A percentile compares a stretch with the other conserved stretches of the same genome.
These are phyloP conservation scores for Malacoraja senta DNA, from an alignment of 2,797 vertebrate genomes.

Conservation along the genomic window DNA sequence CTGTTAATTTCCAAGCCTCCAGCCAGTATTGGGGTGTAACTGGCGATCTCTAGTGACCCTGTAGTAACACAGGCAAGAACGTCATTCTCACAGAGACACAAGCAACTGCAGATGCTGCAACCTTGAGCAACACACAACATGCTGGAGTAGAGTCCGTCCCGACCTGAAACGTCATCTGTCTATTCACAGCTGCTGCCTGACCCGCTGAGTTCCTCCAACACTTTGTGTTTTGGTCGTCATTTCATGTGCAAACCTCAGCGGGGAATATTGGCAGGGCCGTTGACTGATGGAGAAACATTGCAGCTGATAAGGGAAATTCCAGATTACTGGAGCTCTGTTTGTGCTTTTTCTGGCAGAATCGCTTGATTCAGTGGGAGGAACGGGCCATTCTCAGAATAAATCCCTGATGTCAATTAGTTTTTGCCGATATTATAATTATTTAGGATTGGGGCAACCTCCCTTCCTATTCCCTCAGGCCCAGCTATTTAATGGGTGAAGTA, in stretches of 20 bases:
- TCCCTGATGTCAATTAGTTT: neutral
- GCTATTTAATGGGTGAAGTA: neutral
- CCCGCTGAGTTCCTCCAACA: no score
- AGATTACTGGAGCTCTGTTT: no score
- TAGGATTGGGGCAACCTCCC: no score
- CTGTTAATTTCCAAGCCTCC: neutral
- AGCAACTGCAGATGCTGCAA: no score
- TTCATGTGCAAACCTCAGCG: neutral
- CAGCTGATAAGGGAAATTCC: no score
- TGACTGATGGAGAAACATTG: neutral
- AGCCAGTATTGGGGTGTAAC: neutral
- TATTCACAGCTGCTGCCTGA: no score
- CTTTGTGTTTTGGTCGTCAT: no score
- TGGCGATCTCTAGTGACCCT: neutral
- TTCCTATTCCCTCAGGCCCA: no score
- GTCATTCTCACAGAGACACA: neutral
- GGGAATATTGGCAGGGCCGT: neutral
- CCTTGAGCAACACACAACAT: no score
- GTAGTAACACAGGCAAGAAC: no score
- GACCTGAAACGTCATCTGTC: no score
- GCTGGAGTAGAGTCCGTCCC: no score
- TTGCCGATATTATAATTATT: neutral
- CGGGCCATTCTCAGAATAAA: neutral
- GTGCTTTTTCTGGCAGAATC: neutral
- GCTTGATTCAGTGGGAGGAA: neutral